Percentiles rank a stretch among this genome's conserved stretches.
Evolutionary conservation across 2,113 vertebrate genomes (phyloP).

Genomic region (Macheiramphus alcinus): DNA sequence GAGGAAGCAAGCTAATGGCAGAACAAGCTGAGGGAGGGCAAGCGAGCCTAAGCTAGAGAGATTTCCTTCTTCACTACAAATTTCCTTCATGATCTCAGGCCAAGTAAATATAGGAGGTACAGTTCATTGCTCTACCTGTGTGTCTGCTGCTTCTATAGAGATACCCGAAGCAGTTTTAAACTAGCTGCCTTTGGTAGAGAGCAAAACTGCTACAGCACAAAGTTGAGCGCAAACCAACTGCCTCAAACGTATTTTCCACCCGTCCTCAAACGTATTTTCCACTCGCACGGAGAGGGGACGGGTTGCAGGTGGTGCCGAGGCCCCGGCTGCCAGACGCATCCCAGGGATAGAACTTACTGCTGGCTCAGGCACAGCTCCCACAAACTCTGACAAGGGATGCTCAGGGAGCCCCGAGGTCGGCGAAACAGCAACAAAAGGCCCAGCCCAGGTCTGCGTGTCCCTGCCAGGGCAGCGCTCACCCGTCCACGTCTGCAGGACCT

Average conservation of each 20-base stretch:
- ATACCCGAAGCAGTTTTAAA: background rate
- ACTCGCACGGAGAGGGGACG: background rate
- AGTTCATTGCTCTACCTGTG: background rate
- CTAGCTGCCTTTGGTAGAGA: background rate
- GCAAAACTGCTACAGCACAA: background rate
- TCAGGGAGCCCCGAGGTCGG: fast-evolving
- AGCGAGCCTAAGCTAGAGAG: background rate
- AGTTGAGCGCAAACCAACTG: background rate
- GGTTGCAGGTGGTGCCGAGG: background rate
- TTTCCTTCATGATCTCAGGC: background rate
- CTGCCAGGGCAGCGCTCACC: background rate
- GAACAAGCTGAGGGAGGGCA: background rate
- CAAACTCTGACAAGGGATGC: background rate
- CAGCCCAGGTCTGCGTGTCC: background rate
- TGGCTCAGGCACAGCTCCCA: background rate
- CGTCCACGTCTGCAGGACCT: fast-evolving
- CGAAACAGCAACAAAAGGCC: too few species aligned
- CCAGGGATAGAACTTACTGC: fast-evolving
- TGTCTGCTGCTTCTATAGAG: background rate
- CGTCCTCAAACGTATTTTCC: background rate
- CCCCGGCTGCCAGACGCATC: background rate
- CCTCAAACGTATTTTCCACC: background rate
- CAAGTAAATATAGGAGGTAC: background rate
- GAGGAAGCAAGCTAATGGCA: background rate
- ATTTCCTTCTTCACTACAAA: background rate